phyloP scores from a whole-genome alignment of 2,113 vertebrate species.

The Tenebrosternarchus preto region DNA sequence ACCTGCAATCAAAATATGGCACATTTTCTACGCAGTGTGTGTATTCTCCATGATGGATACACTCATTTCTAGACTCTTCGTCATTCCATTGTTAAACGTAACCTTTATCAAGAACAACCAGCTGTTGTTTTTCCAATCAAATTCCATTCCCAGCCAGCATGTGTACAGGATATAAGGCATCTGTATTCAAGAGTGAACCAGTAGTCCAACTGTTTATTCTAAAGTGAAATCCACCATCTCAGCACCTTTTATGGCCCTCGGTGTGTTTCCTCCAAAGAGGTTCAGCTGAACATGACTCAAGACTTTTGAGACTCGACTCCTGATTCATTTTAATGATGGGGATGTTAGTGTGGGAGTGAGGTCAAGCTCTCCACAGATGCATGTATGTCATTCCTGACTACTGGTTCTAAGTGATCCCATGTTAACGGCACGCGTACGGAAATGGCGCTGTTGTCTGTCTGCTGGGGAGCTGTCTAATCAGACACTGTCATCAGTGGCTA shows the following conservation, averaged over 20 bases:
- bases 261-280: constrained; percentile 6
- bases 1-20: neutral
- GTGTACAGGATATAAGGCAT: constrained; percentile 35
- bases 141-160: neutral
- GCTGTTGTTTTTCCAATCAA: neutral
- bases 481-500: constrained; percentile 11
- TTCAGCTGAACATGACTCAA: constrained; percentile 54
- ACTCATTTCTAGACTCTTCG: neutral
- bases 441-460: neutral
- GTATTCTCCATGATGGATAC: neutral
- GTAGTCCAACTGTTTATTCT: constrained; percentile 55
- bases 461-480: neutral
- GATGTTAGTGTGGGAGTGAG: constrained; percentile 18
- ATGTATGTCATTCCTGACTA: constrained; percentile 30
- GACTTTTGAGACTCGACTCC: constrained; percentile 43
- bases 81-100: constrained; percentile 19
- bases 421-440: neutral
- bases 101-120: constrained; percentile 3
- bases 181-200: constrained; percentile 60
- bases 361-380: neutral
- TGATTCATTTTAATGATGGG: constrained; percentile 63
- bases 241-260: constrained; percentile 69
- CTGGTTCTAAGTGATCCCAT: neutral
- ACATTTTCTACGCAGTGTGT: neutral
- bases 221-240: constrained; percentile 2